Percentiles rank a stretch among this genome's conserved stretches.
Evolutionary conservation across 30 jellyfish, hydroid and myxozoan species (phyloP).

Genomic region (Morbakka virulenta): DNA sequence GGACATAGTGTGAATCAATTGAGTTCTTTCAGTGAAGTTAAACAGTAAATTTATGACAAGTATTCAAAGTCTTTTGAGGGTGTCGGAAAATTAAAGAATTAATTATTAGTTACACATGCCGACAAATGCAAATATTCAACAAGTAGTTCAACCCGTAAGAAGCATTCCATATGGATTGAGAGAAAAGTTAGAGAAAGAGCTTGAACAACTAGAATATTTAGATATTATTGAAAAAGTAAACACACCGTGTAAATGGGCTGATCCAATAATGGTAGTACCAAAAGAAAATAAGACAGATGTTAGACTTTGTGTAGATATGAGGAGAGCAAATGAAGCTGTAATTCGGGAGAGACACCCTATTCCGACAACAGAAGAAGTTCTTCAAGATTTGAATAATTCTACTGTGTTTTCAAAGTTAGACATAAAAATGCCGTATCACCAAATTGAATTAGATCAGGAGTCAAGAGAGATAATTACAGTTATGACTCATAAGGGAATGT

Average conservation of each 20-base stretch:
- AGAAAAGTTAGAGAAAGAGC: slow-evolving; percentile 8
- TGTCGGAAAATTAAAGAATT: slow-evolving; percentile 13
- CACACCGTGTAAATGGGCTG: not conserved
- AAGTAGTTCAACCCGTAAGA: slow-evolving; percentile 8
- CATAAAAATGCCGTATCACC: slow-evolving; percentile 14
- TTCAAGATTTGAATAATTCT: not conserved
- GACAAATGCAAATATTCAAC: slow-evolving; percentile 1
- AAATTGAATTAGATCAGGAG: slow-evolving; percentile 14
- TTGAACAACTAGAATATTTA: not conserved
- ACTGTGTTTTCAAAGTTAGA: slow-evolving; percentile 23
- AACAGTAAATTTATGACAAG: not conserved
- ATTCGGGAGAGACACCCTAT: slow-evolving; percentile 21
- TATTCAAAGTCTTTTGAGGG: not conserved
- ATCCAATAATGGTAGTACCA: slow-evolving; percentile 22
- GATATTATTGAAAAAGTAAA: slow-evolving; percentile 20
- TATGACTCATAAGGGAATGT: slow-evolving; percentile 14
- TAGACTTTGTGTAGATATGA: slow-evolving; percentile 36
- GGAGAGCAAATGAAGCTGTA: slow-evolving; percentile 3
- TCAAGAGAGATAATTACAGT: slow-evolving; percentile 27
- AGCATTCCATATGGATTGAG: slow-evolving; percentile 20
- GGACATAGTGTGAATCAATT: no score
- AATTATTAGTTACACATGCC: not conserved
- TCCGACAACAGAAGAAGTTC: slow-evolving; percentile 30
- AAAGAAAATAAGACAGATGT: slow-evolving; percentile 1
- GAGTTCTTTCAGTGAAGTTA: no score